Conservation (phyloP, 2,888 invertebrate species). For the Microdon myrmicae region DNA sequence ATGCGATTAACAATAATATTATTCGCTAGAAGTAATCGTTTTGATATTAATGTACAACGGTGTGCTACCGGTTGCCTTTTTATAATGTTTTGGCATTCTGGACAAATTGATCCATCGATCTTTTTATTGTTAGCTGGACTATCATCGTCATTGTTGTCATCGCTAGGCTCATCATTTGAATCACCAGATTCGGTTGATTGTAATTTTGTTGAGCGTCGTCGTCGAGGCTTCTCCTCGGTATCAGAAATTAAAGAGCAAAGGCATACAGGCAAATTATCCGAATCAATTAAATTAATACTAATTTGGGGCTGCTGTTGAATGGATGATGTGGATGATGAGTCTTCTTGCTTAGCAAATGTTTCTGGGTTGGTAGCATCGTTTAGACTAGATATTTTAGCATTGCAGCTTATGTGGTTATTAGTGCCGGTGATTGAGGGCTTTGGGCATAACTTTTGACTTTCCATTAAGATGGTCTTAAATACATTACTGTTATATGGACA, state of each 20-base stretch:
- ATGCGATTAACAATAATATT: slow-evolving; percentile 70
- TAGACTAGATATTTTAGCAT: slow-evolving; percentile 48
- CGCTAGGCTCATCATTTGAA: slow-evolving; percentile 13
- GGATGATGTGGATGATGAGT: slow-evolving; percentile 32
- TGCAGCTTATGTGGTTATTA: slow-evolving; percentile 41
- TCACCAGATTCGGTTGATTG: slow-evolving; percentile 40
- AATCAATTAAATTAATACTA: slow-evolving; percentile 68
- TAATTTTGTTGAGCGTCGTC: slow-evolving; percentile 34
- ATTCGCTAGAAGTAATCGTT: slow-evolving; percentile 60
- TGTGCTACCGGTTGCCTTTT: slow-evolving; percentile 59
- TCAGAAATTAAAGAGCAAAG: slow-evolving; percentile 58
- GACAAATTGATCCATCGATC: slow-evolving; percentile 57
- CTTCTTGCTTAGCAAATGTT: slow-evolving; percentile 26
- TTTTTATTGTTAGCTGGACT: slow-evolving; percentile 22
- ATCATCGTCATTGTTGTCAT: slow-evolving; percentile 14
- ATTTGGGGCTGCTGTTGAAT: slow-evolving; percentile 55
- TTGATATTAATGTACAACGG: slow-evolving; percentile 62
- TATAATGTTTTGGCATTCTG: slow-evolving; percentile 61
- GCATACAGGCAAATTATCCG: slow-evolving; percentile 66
- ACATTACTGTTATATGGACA: slow-evolving; percentile 56
- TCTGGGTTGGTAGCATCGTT: slow-evolving; percentile 18
- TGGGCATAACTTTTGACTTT: slow-evolving; percentile 55
- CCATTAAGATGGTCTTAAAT: slow-evolving; percentile 55
- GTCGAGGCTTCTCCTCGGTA: slow-evolving; percentile 27
- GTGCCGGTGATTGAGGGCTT: slow-evolving; percentile 48